These are phyloP conservation scores for Hartigia nigra DNA, from an alignment of 2,888 invertebrate genomes.

Conservation along the genomic window DNA sequence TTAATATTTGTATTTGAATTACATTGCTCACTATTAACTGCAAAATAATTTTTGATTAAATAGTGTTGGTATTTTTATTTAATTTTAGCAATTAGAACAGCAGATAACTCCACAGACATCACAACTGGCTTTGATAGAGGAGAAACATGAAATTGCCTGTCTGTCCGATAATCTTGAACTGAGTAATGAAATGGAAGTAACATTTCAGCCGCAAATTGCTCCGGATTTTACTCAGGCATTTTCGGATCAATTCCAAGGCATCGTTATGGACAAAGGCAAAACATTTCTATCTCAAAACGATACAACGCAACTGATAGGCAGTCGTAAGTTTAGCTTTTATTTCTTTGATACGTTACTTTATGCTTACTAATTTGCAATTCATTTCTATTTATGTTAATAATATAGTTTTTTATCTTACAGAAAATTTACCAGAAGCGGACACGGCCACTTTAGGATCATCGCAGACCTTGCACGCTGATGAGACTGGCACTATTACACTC, in stretches of 20 bases:
- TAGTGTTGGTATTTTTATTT: not conserved
- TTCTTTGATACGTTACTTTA: not conserved
- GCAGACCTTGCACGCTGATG: conserved; percentile 61
- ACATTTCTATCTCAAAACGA: conserved; percentile 33
- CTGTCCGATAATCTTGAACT: conserved; percentile 40
- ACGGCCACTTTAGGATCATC: conserved; percentile 45
- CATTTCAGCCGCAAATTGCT: conserved; percentile 47
- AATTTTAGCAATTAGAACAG: conserved; percentile 49
- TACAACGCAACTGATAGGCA: conserved; percentile 29
- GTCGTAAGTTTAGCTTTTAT: conserved; percentile 34
- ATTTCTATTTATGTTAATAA: conserved; percentile 11
- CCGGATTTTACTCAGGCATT: conserved; percentile 49
- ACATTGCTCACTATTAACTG: not conserved
- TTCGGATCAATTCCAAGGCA: conserved; percentile 44
- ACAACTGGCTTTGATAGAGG: conserved; percentile 7
- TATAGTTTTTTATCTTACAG: conserved; percentile 37
- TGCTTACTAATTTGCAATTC: not conserved
- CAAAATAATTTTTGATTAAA: not conserved
- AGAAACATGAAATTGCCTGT: conserved; percentile 13
- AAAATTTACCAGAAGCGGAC: conserved; percentile 43
- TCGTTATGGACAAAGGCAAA: conserved; percentile 43
- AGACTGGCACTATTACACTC: conserved; percentile 61
- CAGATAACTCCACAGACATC: conserved; percentile 35
- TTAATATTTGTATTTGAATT: conserved; percentile 25
- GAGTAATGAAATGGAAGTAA: conserved; percentile 42